phyloP scores from a whole-genome alignment of 2,888 invertebrate genomes.

The Shargacucullia verbasci region DNA sequence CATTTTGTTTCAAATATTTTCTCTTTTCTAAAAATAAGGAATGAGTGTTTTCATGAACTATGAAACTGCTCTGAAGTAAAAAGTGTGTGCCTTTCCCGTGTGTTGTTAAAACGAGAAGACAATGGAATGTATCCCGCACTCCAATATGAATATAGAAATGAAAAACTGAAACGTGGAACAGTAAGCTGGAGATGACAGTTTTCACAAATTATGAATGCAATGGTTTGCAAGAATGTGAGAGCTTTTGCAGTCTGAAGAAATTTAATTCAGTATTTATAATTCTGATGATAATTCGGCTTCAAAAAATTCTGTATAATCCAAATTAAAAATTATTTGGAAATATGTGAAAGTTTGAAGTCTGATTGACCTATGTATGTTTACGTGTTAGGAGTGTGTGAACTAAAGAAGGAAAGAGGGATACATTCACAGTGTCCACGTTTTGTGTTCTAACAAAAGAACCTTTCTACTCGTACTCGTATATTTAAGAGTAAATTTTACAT shows the following conservation, averaged over 20 bases:
- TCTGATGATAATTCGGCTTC: too few species aligned
- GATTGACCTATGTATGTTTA: conserved; percentile 22
- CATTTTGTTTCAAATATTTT: conserved; percentile 36
- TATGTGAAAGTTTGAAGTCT: conserved; percentile 14
- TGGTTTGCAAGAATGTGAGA: conserved; percentile 6
- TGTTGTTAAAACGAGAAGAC: conserved; percentile 47
- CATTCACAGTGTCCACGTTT: conserved; percentile 50
- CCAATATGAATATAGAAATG: conserved; percentile 28
- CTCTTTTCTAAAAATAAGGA: conserved; percentile 41
- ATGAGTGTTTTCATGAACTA: conserved; percentile 49
- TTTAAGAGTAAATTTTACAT: conserved; percentile 53
- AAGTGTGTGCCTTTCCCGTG: conserved; percentile 59
- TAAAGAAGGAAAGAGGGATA: conserved; percentile 44
- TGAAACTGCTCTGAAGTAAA: conserved; percentile 50
- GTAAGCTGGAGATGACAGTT: conserved; percentile 19
- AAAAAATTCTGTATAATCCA: too few species aligned
- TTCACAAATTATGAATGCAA: conserved; percentile 32
- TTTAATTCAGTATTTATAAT: too few species aligned
- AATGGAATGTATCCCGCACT: conserved; percentile 51
- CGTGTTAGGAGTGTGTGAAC: conserved; percentile 26
- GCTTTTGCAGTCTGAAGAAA: too few species aligned
- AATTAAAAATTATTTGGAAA: conserved; percentile 10
- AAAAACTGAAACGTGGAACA: conserved; percentile 23
- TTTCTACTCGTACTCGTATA: conserved; percentile 44
- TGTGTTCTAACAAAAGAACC: conserved; percentile 47